Conservation (phyloP, 2,888 invertebrate genomes). For the Emmelina monodactyla region DNA sequence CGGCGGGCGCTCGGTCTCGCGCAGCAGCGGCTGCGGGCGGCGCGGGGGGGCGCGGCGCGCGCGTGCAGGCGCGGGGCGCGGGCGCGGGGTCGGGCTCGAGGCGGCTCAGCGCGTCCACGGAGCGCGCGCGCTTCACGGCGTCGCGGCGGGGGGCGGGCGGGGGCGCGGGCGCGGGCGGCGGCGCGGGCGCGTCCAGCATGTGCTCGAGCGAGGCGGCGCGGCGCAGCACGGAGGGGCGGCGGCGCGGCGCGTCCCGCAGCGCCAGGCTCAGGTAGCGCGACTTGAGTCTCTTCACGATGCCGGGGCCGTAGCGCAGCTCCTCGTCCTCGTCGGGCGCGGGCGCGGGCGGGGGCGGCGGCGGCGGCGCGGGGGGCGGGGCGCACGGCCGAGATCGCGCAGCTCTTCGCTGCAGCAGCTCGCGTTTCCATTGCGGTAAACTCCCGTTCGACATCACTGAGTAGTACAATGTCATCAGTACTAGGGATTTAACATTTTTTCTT, state of each 20-base stretch:
- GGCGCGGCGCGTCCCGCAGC: conserved; percentile 74
- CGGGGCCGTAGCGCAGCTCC: conserved; percentile 89
- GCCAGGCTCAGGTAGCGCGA: conserved; percentile 88
- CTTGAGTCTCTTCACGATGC: conserved; percentile 87
- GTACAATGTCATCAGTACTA: conserved; percentile 3
- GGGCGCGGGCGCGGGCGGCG: conserved; percentile 21
- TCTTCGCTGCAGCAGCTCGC: conserved; percentile 80
- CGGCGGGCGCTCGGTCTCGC: conserved; percentile 83
- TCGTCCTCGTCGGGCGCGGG: conserved; percentile 59
- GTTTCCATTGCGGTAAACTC: conserved; percentile 81
- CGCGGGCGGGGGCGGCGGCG: conserved; percentile 32
- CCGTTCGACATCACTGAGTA: conserved; percentile 53
- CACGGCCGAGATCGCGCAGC: conserved; percentile 46
- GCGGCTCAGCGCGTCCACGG: conserved; percentile 83
- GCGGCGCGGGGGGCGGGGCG: conserved; percentile 26
- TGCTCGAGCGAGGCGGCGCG: conserved; percentile 88
- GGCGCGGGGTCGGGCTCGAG: conserved; percentile 74
- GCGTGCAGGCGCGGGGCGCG: conserved; percentile 63
- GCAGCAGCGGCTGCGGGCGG: conserved; percentile 69
- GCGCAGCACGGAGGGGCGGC: conserved; percentile 75
- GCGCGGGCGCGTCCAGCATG: conserved; percentile 59
- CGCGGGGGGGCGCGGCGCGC: conserved; percentile 39
- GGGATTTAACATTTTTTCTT: too few relatives aligned
- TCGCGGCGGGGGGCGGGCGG: conserved; percentile 41
- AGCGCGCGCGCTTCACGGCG: conserved; percentile 83